Evolutionary conservation across 2,797 vertebrate genomes (phyloP).

Genomic region (Potorous gilbertii): DNA sequence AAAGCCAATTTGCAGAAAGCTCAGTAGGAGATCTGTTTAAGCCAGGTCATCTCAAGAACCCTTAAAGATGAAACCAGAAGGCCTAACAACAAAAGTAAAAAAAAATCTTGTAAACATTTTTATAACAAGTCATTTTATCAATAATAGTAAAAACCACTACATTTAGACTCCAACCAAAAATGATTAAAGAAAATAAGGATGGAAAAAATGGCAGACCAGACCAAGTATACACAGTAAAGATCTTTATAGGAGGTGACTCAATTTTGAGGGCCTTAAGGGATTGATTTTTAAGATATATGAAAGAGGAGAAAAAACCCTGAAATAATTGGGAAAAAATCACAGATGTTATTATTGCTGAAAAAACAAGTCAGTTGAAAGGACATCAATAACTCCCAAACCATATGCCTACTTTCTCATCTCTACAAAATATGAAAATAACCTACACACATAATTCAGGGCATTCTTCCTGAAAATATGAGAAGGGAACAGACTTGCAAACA

Average conservation of each 20-base stretch:
- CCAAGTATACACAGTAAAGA: neutral
- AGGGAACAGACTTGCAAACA: neutral
- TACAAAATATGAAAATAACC: neutral
- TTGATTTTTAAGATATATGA: neutral
- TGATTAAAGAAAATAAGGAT: neutral
- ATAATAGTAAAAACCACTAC: neutral
- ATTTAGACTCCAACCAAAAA: neutral
- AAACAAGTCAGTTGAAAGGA: neutral
- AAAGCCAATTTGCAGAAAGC: neutral
- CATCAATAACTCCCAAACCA: neutral
- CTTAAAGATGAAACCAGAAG: neutral
- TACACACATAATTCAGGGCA: neutral
- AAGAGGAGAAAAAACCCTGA: neutral
- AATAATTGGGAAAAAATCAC: neutral
- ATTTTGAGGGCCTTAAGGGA: neutral
- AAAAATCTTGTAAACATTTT: neutral
- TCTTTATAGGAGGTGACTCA: neutral
- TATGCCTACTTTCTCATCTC: neutral
- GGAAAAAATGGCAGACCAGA: neutral
- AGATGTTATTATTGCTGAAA: constrained; percentile 4
- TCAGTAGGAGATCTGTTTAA: neutral
- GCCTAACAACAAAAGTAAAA: neutral
- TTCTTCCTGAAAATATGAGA: neutral
- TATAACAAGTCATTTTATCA: neutral
- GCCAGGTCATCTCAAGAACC: neutral